Base-by-base conservation (phyloP, 2,797 vertebrate species). In the Cryptoblepharus egeriae region DNA sequence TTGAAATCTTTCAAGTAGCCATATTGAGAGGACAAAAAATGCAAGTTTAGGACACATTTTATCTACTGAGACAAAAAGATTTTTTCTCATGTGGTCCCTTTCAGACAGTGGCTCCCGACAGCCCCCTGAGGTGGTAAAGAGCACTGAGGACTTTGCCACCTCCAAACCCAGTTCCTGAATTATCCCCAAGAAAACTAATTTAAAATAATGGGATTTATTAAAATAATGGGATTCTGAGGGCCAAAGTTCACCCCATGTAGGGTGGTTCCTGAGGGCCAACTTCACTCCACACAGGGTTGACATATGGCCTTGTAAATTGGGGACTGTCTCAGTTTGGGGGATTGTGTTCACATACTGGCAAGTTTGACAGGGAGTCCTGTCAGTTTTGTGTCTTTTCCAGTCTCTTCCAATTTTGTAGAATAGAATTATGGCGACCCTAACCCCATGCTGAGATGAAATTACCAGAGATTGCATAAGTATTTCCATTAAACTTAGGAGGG, bases 171-270 rank as follows among this genome's bases (percentile, higher is more conserved):
- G 18, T 26, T n/a, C 9, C 2, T 49, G 32, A 78, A 78, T 68
- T 80, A 28, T 16, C 26, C 37, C 75, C 42, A 22, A n/a, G 16
- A 73, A 52, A 49, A 11, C 24, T 8, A n/a, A n/a, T n/a, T n/a
- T 32, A 24, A 86, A 63, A 82, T 55, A 60, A 37, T 80, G 32
- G 32, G 24, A 22, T 55, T 73, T n/a, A n/a, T n/a, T 32, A 24
- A 86, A 63, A 82, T 55, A 60, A 37, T 80, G 32, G 32, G n/a
- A 15, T 68, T 28, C 30, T 9, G 32, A 42, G 35, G 55, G 20
- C 55, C 58, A 24, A 79, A 71, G 6, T 26, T 16, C 26, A 30
- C 35, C 55, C 20, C n/a, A n/a, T n/a, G n/a, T n/a, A n/a, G n/a
- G n/a, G n/a, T n/a, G n/a, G n/a, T n/a, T n/a, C n/a, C n/a, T n/a